Conservation (phyloP, 2,797 vertebrate genomes). For the Rhynchonycteris naso region DNA sequence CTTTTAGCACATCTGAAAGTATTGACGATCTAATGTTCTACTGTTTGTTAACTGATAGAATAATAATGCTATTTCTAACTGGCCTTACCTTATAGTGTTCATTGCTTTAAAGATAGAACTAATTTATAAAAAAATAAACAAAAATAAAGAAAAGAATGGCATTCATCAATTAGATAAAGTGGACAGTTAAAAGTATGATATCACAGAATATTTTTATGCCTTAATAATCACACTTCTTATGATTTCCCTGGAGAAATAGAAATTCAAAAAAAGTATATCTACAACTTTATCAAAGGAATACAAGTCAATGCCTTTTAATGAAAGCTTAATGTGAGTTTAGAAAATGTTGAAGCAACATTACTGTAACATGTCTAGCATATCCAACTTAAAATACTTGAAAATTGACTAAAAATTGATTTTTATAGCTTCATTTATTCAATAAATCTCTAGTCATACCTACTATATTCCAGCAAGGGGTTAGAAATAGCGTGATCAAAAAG, state of each 20-base stretch:
- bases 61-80: not conserved
- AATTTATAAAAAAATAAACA: not conserved
- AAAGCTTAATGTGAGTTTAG: not conserved
- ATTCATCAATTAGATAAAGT: not conserved
- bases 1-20: not conserved
- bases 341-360: conserved; percentile 4
- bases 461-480: not conserved
- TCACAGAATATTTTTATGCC: not conserved
- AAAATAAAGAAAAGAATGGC: not conserved
- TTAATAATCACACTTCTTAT: not conserved
- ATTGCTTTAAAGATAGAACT: not conserved
- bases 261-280: not conserved
- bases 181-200: not conserved
- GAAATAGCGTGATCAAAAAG: not conserved
- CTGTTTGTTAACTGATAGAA: not conserved
- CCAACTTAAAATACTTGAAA: conserved; percentile 17
- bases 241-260: not conserved
- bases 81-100: not conserved
- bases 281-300: not conserved
- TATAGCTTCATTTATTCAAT: not conserved
- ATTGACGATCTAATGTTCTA: not conserved
- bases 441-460: not conserved
- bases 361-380: not conserved
- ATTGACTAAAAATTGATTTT: not conserved
- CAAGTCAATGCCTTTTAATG: not conserved